Evolutionary conservation across 2,113 vertebrate species (phyloP), one percentile per base, ranked within the genome.

Genomic region (Nestor notabilis): DNA sequence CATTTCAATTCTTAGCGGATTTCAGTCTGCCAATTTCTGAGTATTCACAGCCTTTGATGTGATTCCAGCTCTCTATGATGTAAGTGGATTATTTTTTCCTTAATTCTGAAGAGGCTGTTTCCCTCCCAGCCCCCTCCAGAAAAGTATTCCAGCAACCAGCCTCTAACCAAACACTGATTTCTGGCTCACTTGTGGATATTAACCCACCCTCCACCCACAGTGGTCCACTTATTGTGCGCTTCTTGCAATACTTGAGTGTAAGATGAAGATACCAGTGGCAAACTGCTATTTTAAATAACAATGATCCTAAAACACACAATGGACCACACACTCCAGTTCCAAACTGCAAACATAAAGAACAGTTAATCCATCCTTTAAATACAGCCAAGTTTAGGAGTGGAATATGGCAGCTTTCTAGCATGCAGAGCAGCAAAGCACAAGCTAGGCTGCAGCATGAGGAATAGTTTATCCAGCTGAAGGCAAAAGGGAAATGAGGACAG

Each of bases 1-100:
- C 18, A 97, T 97, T 97, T 97, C 91, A 95, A 24, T 86, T 96
- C 93, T 97, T 94, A 71, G 93, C 8, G 52, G 93, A 94, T 80
- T 92, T 90, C 88, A 89, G 93, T 84, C 92, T 97, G 97, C 98
- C 97, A 98, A 12, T 97, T 95, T 94, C 76, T 80, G 56, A 91
- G 84, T 55, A 90, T 95, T 95, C 71, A 68, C 16, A 46, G 47
- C 33, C 97, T 98, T 98, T 98, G 97, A 98, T 97, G 97, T 95
- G 93, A 97, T 95, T 98, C 97, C 92, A 92, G 3, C 72, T 95
- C 95, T 94, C 85, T 93, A 27, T 98, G 97, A 97, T 96, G 96
- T 97, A 97, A 98, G 89, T 75, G 75, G 96, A 97, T 96, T 97
- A 93, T 77, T 89, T 91, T 96, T 89, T 90, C 78, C 87, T 83